phyloP scores from a whole-genome alignment of 2,113 vertebrate species.

The Dromiciops gliroides region DNA sequence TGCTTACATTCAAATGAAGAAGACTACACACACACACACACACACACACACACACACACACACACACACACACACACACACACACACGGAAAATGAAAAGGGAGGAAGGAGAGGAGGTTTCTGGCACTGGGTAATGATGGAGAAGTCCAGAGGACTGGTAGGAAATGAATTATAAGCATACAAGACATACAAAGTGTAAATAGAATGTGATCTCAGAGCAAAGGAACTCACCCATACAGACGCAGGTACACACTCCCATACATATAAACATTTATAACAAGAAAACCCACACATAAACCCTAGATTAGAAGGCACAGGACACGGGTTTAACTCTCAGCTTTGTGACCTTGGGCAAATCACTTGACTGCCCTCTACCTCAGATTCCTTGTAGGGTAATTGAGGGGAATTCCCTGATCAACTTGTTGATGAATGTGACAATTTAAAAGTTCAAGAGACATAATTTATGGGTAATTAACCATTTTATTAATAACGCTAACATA shows the following conservation, averaged over 20 bases:
- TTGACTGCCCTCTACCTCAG: not conserved
- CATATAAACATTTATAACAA: not conserved
- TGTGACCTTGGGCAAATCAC: not conserved
- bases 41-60: no score
- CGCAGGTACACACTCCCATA: not conserved
- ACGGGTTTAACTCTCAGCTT: not conserved
- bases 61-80: not conserved
- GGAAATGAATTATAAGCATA: not conserved
- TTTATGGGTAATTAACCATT: not conserved
- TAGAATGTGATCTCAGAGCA: not conserved
- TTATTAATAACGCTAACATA: not conserved
- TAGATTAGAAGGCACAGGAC: not conserved
- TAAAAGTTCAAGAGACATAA: not conserved
- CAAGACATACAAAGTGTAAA: not conserved
- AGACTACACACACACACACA: not conserved
- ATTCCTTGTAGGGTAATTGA: not conserved
- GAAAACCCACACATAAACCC: not conserved
- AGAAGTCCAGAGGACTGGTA: not conserved
- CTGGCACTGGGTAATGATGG: not conserved
- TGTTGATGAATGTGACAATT: not conserved
- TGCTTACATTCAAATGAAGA: not conserved
- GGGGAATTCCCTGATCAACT: not conserved
- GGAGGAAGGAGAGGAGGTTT: not conserved
- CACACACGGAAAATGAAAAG: no score
- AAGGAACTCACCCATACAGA: not conserved